Evolutionary conservation across 2,797 vertebrate genomes (phyloP).

Genomic region (Chelonia mydas): DNA sequence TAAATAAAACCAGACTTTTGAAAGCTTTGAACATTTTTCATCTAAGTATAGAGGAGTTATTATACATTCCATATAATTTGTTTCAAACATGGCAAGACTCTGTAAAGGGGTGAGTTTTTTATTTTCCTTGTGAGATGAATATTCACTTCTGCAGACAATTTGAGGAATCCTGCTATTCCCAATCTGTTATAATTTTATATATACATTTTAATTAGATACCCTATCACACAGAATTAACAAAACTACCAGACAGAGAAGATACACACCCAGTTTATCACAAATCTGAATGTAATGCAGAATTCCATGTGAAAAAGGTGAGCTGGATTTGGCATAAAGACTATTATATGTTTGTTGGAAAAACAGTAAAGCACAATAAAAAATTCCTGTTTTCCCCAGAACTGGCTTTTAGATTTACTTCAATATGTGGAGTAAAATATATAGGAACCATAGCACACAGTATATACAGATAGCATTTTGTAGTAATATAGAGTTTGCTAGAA

Average conservation of each 20-base stretch:
- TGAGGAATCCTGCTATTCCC: conserved; percentile 47
- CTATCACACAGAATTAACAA: conserved; percentile 46
- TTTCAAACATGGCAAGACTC: conserved; percentile 49
- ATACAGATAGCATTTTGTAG: conserved; percentile 7
- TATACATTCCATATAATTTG: conserved; percentile 16
- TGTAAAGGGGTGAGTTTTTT: conserved; percentile 43
- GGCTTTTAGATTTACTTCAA: not conserved
- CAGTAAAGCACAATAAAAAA: conserved; percentile 19
- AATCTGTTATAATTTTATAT: conserved; percentile 36
- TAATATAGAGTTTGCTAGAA: conserved; percentile 45
- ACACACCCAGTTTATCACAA: conserved; percentile 56
- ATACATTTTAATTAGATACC: conserved; percentile 44
- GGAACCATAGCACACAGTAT: not conserved
- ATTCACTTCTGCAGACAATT: conserved; percentile 68
- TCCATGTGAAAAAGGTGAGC: not conserved
- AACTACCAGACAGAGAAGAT: conserved; percentile 21
- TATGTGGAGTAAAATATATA: conserved; percentile 13
- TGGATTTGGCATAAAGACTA: not conserved
- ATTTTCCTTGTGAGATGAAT: conserved; percentile 59
- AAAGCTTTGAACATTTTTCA: conserved; percentile 24
- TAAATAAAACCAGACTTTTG: not conserved
- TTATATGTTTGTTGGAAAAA: not conserved
- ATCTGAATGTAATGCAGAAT: conserved; percentile 54
- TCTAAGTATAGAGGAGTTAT: conserved; percentile 14
- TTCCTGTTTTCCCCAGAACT: not conserved